phyloP scores from a whole-genome alignment of 2,888 invertebrate genomes.

The Encarsia formosa region DNA sequence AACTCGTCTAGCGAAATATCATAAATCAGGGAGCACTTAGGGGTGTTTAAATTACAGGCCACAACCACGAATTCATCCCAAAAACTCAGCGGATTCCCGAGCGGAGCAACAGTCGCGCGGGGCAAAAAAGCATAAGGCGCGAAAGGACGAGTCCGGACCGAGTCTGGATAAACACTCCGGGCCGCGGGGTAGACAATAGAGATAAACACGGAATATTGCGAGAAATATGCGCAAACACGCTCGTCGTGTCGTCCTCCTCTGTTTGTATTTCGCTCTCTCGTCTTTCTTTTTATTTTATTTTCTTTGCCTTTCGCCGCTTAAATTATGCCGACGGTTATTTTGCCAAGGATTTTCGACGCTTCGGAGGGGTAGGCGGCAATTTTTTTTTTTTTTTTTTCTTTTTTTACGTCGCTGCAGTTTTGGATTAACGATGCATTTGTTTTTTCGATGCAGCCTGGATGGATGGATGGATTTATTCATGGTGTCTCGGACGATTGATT shows the following conservation, averaged over 20 bases:
- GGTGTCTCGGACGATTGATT: too few relatives aligned
- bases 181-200: slow-evolving; percentile 48
- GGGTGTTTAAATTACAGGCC: too few relatives aligned
- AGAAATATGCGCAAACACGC: slow-evolving; percentile 47
- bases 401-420: too few relatives aligned
- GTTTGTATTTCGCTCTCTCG: not conserved
- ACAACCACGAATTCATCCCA: too few relatives aligned
- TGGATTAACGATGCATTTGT: too few relatives aligned
- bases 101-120: not conserved
- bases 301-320: slow-evolving; percentile 10
- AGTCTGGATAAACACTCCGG: slow-evolving; percentile 46
- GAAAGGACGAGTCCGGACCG: slow-evolving; percentile 5
- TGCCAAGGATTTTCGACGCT: slow-evolving; percentile 18
- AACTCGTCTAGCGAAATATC: too few relatives aligned
- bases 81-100: too few relatives aligned
- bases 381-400: too few relatives aligned
- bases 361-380: too few relatives aligned
- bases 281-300: not conserved
- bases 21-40: too few relatives aligned
- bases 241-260: slow-evolving; percentile 13
- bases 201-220: slow-evolving; percentile 49
- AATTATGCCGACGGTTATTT: slow-evolving; percentile 23
- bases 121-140: not conserved
- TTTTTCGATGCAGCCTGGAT: too few relatives aligned
- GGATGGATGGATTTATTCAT: too few relatives aligned